These are phyloP conservation scores for Patella depressa DNA, from an alignment of 2,888 invertebrate species.

Conservation along the genomic window DNA sequence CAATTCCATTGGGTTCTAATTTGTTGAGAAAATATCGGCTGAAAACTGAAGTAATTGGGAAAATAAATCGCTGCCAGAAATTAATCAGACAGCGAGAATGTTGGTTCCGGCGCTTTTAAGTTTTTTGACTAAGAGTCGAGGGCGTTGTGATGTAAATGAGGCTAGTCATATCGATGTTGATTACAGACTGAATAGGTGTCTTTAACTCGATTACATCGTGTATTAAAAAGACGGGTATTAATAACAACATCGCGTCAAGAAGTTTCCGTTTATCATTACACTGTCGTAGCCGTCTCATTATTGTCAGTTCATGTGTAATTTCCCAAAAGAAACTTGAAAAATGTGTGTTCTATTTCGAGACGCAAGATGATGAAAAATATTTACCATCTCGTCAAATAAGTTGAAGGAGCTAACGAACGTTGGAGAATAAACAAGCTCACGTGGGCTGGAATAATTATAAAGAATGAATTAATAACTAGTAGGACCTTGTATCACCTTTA, in stretches of 20 bases:
- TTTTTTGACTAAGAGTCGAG: background rate
- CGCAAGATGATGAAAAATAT: slow-evolving; percentile 7
- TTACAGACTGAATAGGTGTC: background rate
- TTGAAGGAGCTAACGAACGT: slow-evolving; percentile 4
- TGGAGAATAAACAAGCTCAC: slow-evolving; percentile 2
- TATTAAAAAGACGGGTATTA: background rate
- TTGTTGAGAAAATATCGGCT: background rate
- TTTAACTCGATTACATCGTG: slow-evolving; percentile 1
- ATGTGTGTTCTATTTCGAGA: background rate
- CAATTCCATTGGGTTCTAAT: background rate
- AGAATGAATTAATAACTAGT: slow-evolving; percentile 9
- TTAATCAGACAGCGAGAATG: background rate
- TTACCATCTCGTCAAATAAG: background rate
- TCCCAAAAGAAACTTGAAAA: background rate
- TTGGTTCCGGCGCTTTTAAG: slow-evolving; percentile 2
- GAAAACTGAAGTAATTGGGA: background rate
- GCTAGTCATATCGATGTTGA: background rate
- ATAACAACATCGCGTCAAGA: slow-evolving; percentile 7
- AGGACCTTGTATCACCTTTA: slow-evolving; percentile 1
- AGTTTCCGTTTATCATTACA: slow-evolving; percentile 7
- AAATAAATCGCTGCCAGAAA: slow-evolving; percentile 4
- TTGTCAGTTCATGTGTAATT: slow-evolving; percentile 6
- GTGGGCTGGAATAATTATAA: slow-evolving; percentile 10
- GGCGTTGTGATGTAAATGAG: slow-evolving; percentile 6
- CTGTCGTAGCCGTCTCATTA: background rate